These are phyloP conservation scores for Dasyornis broadbenti DNA, from an alignment of 2,113 vertebrate species.

Conservation along the genomic window DNA sequence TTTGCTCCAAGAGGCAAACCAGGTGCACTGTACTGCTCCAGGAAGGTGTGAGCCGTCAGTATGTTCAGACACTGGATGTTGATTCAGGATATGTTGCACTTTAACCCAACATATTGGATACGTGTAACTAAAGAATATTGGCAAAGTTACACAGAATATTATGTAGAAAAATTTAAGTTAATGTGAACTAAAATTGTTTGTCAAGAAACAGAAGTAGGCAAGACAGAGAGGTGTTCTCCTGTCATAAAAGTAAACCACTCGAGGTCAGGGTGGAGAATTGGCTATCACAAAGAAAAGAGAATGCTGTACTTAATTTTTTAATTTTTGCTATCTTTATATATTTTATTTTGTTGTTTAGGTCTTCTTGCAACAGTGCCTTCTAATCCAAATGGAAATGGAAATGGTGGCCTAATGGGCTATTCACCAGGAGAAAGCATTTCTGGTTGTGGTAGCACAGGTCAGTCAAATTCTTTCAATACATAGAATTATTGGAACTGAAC, in stretches of 20 bases:
- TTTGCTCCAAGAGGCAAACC: not conserved
- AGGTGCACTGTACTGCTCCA: not conserved
- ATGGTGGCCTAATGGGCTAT: slow-evolving; percentile 72
- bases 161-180: not conserved
- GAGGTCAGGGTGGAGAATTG: not conserved
- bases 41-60: not conserved
- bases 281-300: not conserved
- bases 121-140: not conserved
- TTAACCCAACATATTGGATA: accelerated
- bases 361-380: slow-evolving; percentile 88
- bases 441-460: slow-evolving; percentile 68
- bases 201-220: not conserved
- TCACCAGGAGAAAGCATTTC: slow-evolving; percentile 70
- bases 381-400: slow-evolving; percentile 75
- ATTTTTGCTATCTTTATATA: not conserved
- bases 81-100: not conserved
- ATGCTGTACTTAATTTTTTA: not conserved
- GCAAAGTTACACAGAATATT: not conserved
- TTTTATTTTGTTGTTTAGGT: slow-evolving; percentile 67
- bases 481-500: not conserved
- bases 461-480: slow-evolving; percentile 8
- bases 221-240: not conserved
- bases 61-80: not conserved
- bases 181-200: not conserved
- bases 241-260: not conserved